Evolutionary conservation across 2,888 invertebrate genomes (phyloP), one percentile per base, ranked within the genome.

Genomic region (Aphodius sticticus): DNA sequence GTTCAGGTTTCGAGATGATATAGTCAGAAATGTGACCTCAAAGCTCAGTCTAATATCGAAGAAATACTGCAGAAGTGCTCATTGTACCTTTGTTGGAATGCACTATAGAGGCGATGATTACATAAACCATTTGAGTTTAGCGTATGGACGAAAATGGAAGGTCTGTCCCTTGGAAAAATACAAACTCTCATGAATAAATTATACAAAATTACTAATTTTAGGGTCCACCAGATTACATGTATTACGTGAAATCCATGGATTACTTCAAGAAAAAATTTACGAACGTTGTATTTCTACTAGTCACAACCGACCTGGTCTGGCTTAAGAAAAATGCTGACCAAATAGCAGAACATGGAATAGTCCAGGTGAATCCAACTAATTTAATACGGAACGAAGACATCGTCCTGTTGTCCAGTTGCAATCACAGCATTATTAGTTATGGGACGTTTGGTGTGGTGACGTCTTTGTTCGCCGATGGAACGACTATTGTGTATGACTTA

Each of bases 351-450:
- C 69, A 76, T 5, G 69, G 69, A 9, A 79, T 70, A 6, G 77
- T 81, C 9, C 70, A 78, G 16, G 80, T 81, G n/a, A 82, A 81
- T 76, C 81, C 81, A 2, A 78, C 72, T 16, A 36, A 69, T 9
- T 70, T 72, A 14, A 77, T 78, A 6, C 76, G 76, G 77, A 16
- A 76, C n/a, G 75, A 80, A 9, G 83, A 83, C 77, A 76, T 83
- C 16, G 79, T 78, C 6, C 36, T 83, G 15, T 72, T 83, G 26
- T 82, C 82, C 16, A 77, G 81, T 16, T 83, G 82, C 69, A 82
- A 83, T 70, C 83, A 83, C 38, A 81, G 79, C 16, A 82, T 83
- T 26, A 83, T 83, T 15, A 82, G 78, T 69, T 83, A 83, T 69
- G 83, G 83, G 15, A 83, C 83, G 15, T 83, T 81, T 78, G 82